Evolutionary conservation across 1,140 invertebrate species (phyloP).

Genomic region (Apocrypta bakeri): DNA sequence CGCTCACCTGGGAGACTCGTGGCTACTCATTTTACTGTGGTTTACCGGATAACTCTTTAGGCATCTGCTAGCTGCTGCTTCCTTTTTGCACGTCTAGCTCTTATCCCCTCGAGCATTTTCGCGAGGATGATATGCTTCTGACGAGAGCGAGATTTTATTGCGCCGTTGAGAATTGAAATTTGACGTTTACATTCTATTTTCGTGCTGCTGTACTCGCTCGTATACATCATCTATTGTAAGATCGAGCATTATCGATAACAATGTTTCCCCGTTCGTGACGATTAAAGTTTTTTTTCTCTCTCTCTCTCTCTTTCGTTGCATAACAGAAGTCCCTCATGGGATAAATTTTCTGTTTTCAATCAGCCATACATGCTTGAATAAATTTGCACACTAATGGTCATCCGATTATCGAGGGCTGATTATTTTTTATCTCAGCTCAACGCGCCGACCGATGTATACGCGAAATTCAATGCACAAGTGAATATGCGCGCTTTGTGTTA

Average conservation of each 20-base stretch:
- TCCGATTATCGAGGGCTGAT: not conserved
- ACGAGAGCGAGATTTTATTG: not conserved
- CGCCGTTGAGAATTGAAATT: not conserved
- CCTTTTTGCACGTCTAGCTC: not conserved
- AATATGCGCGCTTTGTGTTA: too few species aligned
- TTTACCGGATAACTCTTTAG: not conserved
- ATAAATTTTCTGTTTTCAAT: not conserved
- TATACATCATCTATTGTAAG: not conserved
- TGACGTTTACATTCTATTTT: not conserved
- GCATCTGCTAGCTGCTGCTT: not conserved
- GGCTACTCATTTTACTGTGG: slow-evolving; percentile 4
- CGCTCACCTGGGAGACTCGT: not conserved
- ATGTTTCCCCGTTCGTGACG: not conserved
- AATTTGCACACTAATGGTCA: not conserved
- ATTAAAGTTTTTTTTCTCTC: too few species aligned
- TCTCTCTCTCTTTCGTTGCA: too few species aligned
- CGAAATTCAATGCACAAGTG: too few species aligned
- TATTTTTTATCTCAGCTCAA: not conserved
- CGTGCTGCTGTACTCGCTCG: too few species aligned
- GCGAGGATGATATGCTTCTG: not conserved
- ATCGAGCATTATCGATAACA: not conserved
- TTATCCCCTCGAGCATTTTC: not conserved
- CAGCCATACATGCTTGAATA: not conserved
- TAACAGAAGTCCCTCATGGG: not conserved
- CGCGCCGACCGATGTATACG: too few species aligned